Evolutionary conservation across 2,888 invertebrate genomes (phyloP), one percentile per base, ranked within the genome.

Genomic region (Myopa testacea): DNA sequence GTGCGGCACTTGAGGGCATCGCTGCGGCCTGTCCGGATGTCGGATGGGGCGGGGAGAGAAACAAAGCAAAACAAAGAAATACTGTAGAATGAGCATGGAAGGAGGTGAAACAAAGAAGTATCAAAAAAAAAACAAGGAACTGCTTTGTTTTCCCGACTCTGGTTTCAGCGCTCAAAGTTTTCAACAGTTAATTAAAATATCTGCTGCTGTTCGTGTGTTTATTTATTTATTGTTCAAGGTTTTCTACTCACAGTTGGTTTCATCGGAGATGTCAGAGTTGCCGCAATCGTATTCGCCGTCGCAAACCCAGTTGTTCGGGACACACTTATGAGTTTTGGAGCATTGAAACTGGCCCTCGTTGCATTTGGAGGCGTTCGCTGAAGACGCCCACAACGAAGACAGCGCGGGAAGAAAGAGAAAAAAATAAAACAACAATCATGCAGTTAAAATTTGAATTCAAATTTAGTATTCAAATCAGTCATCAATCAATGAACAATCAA

Each of bases 271-370:
- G 87, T 95, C 94, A 85, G 94, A 95, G 88, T 95, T 89, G n/a
- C 94, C 94, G 89, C 95, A 95, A 90, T 95, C 95, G 62, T 90
- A 89, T 87, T 94, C 94, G 73, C 93, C 93, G 89, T 95, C 95
- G 90, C 95, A 95, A 81, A 93, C 91, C 94, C 95, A 95, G 84
- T 93, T 92, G 78, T 90, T 90, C 81, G 95, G 94, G 85, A 96
- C 92, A 90, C 95, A 96, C 87, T 93, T 93, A 78, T 92, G 92
- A 82, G 93, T 93, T 81, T 90, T 88, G 79, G 89, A 90, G 89
- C 97, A 97, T 80, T 93, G 92, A 90, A 96, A 96, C 90, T 94
- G 94, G 26, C 92, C 93, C 81, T 91, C 90, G 83, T 91, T 91
- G 90, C 94, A 94, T 81, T 91, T 89, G 74, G 90, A 85, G 84